phyloP scores from a whole-genome alignment of 2,888 invertebrate genomes.

The Apomyelois bistriatella region DNA sequence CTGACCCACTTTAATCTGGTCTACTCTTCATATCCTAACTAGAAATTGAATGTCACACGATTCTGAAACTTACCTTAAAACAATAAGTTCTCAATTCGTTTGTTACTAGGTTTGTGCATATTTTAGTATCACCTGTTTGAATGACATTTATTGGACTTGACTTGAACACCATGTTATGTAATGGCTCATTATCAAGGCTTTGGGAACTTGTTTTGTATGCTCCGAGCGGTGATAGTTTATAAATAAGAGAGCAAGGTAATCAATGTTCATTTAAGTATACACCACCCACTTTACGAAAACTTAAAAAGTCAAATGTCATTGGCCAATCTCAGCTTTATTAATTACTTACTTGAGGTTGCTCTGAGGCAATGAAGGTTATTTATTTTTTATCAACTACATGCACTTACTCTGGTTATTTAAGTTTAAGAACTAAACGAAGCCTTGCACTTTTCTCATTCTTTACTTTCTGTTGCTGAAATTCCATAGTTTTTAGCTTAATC shows the following conservation, averaged over 20 bases:
- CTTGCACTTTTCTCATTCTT: no score
- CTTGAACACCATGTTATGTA: constrained; percentile 2
- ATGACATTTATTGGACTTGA: constrained; percentile 15
- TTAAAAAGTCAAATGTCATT: neutral
- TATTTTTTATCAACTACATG: no score
- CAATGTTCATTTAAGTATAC: neutral
- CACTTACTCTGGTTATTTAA: no score
- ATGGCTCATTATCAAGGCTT: constrained; percentile 21
- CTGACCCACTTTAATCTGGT: constrained; percentile 43
- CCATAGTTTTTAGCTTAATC: no score
- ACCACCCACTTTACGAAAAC: neutral
- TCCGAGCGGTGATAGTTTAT: constrained; percentile 13
- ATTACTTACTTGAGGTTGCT: neutral
- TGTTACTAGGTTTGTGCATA: neutral
- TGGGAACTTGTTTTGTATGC: constrained; percentile 20
- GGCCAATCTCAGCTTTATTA: neutral
- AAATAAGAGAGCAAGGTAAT: constrained; percentile 7
- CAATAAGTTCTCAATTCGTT: neutral
- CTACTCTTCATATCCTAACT: constrained; percentile 10
- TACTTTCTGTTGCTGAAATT: no score
- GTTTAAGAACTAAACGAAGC: no score
- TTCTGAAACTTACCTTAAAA: neutral
- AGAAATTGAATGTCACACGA: neutral
- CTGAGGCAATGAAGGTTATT: neutral
- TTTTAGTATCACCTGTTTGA: neutral